These are phyloP conservation scores for Drosophila novamexicana DNA, from an alignment of 1,140 invertebrate genomes.

Conservation along the genomic window DNA sequence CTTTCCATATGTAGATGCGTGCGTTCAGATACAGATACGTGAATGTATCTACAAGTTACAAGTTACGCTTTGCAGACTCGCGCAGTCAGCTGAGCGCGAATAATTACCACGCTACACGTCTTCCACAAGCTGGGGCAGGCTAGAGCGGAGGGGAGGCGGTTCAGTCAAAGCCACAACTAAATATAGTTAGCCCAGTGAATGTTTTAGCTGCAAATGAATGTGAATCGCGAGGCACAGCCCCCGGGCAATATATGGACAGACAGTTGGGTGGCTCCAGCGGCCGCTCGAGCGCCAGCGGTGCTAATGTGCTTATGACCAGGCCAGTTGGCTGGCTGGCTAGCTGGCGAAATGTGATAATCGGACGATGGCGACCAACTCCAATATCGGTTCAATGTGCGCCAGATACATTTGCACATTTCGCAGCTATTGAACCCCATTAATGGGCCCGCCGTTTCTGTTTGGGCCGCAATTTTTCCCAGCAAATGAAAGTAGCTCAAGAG, in stretches of 20 bases:
- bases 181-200: slow-evolving; percentile 61
- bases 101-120: slow-evolving; percentile 72
- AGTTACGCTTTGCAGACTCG: slow-evolving; percentile 80
- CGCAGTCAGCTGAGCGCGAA: slow-evolving; percentile 79
- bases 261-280: slow-evolving; percentile 1
- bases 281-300: slow-evolving; percentile 66
- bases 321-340: slow-evolving; percentile 36
- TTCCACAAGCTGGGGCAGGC: neutral
- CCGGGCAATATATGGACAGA: slow-evolving; percentile 13
- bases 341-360: slow-evolving; percentile 77
- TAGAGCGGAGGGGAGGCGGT: slow-evolving; percentile 44
- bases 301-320: slow-evolving; percentile 75
- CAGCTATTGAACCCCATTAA: slow-evolving; percentile 80
- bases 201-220: slow-evolving; percentile 58
- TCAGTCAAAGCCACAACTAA: slow-evolving; percentile 53
- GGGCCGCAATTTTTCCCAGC: slow-evolving; percentile 42
- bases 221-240: slow-evolving; percentile 49
- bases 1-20: slow-evolving; percentile 77
- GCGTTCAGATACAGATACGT: slow-evolving; percentile 56
- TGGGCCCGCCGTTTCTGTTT: slow-evolving; percentile 40
- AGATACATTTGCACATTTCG: slow-evolving; percentile 62
- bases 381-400: slow-evolving; percentile 35
- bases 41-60: slow-evolving; percentile 79
- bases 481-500: slow-evolving; percentile 51
- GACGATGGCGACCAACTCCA: slow-evolving; percentile 19